Evolutionary conservation across 2,113 vertebrate species (phyloP).

Genomic region (Psettodes erumei): DNA sequence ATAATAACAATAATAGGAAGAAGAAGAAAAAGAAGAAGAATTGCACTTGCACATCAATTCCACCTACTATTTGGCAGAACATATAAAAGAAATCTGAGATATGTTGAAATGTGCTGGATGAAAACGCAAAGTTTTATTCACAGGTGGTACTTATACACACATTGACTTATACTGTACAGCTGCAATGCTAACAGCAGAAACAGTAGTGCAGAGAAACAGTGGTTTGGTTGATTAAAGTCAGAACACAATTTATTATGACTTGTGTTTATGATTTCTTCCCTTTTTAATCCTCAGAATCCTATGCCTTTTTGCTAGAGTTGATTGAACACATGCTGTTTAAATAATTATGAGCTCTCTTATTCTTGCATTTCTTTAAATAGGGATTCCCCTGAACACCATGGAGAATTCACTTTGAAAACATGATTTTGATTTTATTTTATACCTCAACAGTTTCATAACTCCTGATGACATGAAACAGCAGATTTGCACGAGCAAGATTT

Average conservation of each 20-base stretch:
- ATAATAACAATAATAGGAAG: too few relatives aligned
- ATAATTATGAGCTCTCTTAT: slow-evolving; percentile 24
- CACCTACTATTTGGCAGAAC: too few relatives aligned
- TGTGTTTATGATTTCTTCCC: slow-evolving; percentile 63
- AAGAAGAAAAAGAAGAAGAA: too few relatives aligned
- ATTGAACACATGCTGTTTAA: slow-evolving; percentile 42
- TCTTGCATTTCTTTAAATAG: slow-evolving; percentile 34
- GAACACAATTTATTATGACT: slow-evolving; percentile 40
- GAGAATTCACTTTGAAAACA: slow-evolving; percentile 25
- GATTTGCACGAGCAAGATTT: slow-evolving; percentile 33
- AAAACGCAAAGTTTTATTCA: slow-evolving; percentile 12
- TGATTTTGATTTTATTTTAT: slow-evolving; percentile 16
- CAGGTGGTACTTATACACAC: slow-evolving; percentile 41
- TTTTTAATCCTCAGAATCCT: slow-evolving; percentile 69
- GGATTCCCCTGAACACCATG: neutral
- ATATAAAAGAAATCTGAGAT: too few relatives aligned
- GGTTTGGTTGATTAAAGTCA: slow-evolving; percentile 52
- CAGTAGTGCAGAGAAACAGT: slow-evolving; percentile 52
- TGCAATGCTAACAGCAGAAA: slow-evolving; percentile 49
- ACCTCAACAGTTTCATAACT: slow-evolving; percentile 36
- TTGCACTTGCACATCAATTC: too few relatives aligned
- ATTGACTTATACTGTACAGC: slow-evolving; percentile 32
- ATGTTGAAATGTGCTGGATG: neutral
- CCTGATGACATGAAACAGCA: slow-evolving; percentile 47
- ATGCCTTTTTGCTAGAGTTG: slow-evolving; percentile 57